These are phyloP conservation scores for Pimephales promelas DNA, from an alignment of 2,113 vertebrate genomes.

Conservation along the genomic window DNA sequence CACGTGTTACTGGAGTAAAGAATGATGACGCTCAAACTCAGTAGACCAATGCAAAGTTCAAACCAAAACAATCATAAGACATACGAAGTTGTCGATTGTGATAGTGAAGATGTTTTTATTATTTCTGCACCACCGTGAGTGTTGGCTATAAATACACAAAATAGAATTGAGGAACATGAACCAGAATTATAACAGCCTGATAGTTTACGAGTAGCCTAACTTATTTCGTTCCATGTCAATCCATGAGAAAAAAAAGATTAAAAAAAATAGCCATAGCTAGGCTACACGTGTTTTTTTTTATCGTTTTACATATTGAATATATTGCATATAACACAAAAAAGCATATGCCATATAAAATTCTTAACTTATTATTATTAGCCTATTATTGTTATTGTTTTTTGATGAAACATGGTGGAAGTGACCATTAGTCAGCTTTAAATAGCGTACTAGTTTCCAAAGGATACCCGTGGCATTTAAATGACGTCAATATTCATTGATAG, in stretches of 20 bases:
- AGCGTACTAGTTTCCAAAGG: conserved; percentile 61
- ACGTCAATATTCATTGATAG: conserved; percentile 66
- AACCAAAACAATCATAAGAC: conserved; percentile 51
- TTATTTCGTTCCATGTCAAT: neutral
- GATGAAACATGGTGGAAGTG: conserved; percentile 48
- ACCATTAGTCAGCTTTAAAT: conserved; percentile 63
- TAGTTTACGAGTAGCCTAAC: neutral
- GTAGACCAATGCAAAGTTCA: conserved; percentile 58
- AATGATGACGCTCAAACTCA: conserved; percentile 70
- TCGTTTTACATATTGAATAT: neutral
- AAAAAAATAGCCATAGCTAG: neutral
- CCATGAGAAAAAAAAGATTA: neutral
- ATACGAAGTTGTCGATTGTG: conserved; percentile 44
- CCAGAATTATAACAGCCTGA: neutral
- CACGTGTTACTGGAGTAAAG: conserved; percentile 73
- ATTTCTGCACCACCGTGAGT: neutral
- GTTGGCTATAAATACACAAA: neutral
- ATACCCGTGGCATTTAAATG: conserved; percentile 61
- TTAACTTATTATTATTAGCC: conserved; percentile 24
- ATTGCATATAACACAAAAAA: neutral
- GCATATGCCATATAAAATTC: neutral
- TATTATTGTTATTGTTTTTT: neutral
- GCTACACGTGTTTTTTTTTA: neutral
- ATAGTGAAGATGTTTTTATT: conserved; percentile 1
- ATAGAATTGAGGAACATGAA: neutral